Conservation (phyloP, 1,140 invertebrate genomes). For the Drosophila prosaltans region DNA sequence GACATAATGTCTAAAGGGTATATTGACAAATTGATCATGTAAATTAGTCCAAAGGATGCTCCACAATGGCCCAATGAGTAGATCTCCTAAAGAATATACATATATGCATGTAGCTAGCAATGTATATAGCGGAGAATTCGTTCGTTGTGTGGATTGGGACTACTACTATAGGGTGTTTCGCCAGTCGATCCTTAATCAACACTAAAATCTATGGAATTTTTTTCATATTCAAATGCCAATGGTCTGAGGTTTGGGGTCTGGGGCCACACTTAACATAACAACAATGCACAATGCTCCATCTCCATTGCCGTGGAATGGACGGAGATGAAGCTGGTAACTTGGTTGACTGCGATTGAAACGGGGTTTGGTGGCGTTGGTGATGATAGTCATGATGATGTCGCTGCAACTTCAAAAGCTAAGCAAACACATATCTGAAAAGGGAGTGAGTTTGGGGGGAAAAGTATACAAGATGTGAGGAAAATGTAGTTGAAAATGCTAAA, state of each 20-base stretch:
- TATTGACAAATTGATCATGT: not conserved
- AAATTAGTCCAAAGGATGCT: too few species aligned
- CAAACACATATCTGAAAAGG: conserved; percentile 56
- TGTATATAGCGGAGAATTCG: too few species aligned
- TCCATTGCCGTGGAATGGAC: conserved; percentile 30
- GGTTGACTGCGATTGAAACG: conserved; percentile 21
- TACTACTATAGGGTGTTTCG: too few species aligned
- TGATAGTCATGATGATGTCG: conserved; percentile 71
- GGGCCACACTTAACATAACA: conserved; percentile 75
- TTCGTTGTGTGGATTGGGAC: too few species aligned
- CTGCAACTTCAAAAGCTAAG: conserved; percentile 76
- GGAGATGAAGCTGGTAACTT: conserved; percentile 34
- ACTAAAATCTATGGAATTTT: conserved; percentile 8
- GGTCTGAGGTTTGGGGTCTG: conserved; percentile 41
- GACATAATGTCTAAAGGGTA: not conserved
- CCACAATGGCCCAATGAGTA: too few species aligned
- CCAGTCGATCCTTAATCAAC: too few species aligned
- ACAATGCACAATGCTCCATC: conserved; percentile 63
- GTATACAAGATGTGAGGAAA: not conserved
- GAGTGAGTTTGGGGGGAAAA: conserved; percentile 42
- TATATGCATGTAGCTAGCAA: too few species aligned
- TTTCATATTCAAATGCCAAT: conserved; percentile 73
- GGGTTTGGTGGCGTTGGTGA: conserved; percentile 31
- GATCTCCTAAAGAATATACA: too few species aligned
- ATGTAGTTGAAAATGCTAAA: conserved; percentile 16